Percentiles rank a stretch among this genome's conserved stretches.
Evolutionary conservation across 2,797 vertebrate species (phyloP).

Genomic region (Chiloscyllium punctatum): DNA sequence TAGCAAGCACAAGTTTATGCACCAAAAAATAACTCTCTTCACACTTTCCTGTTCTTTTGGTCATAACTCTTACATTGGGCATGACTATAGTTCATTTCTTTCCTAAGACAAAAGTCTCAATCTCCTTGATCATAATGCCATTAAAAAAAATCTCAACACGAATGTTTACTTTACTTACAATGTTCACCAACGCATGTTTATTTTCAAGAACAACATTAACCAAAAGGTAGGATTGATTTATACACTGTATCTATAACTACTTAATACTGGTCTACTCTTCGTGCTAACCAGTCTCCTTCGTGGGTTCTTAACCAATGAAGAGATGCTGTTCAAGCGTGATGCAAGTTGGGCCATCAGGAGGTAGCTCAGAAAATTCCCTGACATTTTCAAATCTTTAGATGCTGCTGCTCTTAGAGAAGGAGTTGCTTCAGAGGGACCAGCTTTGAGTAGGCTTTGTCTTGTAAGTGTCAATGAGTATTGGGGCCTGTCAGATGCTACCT

Average conservation of each 20-base stretch:
- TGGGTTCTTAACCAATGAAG: no score
- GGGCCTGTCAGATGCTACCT: no score
- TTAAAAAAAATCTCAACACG: background rate
- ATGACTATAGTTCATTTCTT: background rate
- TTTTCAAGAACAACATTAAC: background rate
- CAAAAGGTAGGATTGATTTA: background rate
- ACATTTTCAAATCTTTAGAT: no score
- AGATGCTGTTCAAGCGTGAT: no score
- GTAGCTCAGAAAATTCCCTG: no score
- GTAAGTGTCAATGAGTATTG: no score
- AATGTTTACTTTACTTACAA: background rate
- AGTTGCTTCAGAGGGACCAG: no score
- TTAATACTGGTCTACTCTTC: background rate
- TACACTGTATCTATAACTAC: background rate
- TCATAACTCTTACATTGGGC: background rate
- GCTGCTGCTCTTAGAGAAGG: no score
- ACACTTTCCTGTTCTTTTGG: background rate
- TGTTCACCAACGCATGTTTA: background rate
- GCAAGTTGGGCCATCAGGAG: no score
- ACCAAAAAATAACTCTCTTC: background rate
- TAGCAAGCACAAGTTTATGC: background rate
- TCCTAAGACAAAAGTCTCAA: background rate
- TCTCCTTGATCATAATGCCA: background rate
- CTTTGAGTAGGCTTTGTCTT: no score
- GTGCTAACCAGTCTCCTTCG: no score